Evolutionary conservation across 2,797 vertebrate genomes (phyloP), one percentile per base, ranked within the genome.

Genomic region (Prunella strophiata): DNA sequence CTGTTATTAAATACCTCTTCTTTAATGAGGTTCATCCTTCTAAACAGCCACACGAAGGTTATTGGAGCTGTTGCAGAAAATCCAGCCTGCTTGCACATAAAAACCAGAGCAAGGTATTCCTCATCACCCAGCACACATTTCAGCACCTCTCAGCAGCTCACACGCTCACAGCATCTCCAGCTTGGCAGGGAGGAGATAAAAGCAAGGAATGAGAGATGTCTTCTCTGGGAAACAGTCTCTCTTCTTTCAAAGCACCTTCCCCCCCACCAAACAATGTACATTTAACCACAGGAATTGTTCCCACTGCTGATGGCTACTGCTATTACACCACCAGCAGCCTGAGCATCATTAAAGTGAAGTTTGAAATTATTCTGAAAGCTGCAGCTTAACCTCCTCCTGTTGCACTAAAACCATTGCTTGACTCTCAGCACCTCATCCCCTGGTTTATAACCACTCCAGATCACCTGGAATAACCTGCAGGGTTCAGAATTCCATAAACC

Each of bases 1-100:
- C 82, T 6, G 23, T 85, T 96, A 92, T 94, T 96, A 95, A 95
- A 96, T 93, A 96, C 87, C 87, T 93, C 85, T 92, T 65, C 81
- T 89, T 91, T 96, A 96, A 96, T 57, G 75, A 96, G 91, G 68
- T 92, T 96, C 96, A 95, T 95, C 93, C 82, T 92, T 96, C 94
- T 88, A 88, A 93, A 80, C 85, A 96, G 87, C 66, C 89, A 77
- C 38, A 8, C 1, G 14, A 85, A 94, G 63, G 72, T 89, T 96
- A 91, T 93, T 94, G 85, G 90, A 27, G 16, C 79, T 91, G 71
- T 30, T 91, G 77, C 82, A 93, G 89, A 67, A 93, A 94, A 93
- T 65, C 82, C 18, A 92, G 89, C 67, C 40, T 13, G 57, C 78
- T 45, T 62, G 57, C 87, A 93, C 81, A 81, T 71, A 91, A 87